Percentiles rank a stretch among this genome's conserved stretches.
Conservation (phyloP, 2,888 invertebrate genomes). For the Hartigia nigra region DNA sequence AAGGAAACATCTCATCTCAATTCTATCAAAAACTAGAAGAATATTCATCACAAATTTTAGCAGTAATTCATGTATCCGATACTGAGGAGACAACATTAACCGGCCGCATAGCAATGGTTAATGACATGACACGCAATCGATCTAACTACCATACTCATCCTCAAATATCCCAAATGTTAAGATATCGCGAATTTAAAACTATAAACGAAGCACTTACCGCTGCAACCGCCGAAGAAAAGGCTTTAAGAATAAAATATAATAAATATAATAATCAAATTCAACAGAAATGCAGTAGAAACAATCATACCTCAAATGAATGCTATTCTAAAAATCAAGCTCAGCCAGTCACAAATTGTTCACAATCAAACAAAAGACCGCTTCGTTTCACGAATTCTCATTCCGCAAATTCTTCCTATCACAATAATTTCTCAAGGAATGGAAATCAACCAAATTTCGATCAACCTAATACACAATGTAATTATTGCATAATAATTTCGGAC, state of each 20-base stretch:
- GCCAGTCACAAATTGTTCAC: too few species aligned
- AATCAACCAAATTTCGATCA: neutral
- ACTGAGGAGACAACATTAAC: neutral
- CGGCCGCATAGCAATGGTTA: neutral
- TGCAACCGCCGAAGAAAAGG: constrained; percentile 17
- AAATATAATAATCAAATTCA: neutral
- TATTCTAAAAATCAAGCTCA: neutral
- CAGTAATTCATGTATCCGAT: constrained; percentile 15
- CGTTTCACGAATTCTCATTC: too few species aligned
- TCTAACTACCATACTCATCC: too few species aligned
- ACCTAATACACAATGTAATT: constrained; percentile 3
- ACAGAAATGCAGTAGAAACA: neutral
- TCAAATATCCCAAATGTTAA: neutral
- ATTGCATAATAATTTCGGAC: constrained; percentile 17
- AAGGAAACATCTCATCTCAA: constrained; percentile 23
- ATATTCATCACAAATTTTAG: constrained; percentile 19
- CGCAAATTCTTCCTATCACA: neutral
- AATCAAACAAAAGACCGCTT: too few species aligned
- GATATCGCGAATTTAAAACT: neutral
- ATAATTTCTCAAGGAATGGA: neutral
- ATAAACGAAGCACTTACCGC: constrained; percentile 15
- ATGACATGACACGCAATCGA: too few species aligned
- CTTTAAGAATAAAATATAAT: constrained; percentile 13
- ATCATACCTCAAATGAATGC: constrained; percentile 7
- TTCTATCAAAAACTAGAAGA: constrained; percentile 28